Evolutionary conservation across 2,797 vertebrate species (phyloP).

Genomic region (Peromyscus aztecus): DNA sequence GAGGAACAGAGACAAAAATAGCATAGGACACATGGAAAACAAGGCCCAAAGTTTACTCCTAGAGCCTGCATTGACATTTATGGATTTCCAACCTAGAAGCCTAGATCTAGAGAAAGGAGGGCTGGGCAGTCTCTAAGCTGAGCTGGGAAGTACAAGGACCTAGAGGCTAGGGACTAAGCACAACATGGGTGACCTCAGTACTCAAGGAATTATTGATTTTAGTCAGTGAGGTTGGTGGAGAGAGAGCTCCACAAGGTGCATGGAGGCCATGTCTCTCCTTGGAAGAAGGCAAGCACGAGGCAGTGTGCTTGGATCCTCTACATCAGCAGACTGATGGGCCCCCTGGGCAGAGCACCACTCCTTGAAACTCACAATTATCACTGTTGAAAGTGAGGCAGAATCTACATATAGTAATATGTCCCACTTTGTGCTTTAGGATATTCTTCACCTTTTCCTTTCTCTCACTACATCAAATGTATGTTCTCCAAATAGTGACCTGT

Average conservation of each 20-base stretch:
- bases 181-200: not conserved
- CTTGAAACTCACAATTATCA: not conserved
- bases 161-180: not conserved
- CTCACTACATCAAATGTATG: not conserved
- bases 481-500: not conserved
- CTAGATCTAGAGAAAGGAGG: not conserved
- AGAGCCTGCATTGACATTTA: not conserved
- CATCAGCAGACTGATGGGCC: not conserved
- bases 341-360: not conserved
- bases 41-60: not conserved
- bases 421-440: not conserved
- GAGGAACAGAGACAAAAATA: not conserved
- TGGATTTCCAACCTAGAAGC: not conserved
- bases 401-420: not conserved
- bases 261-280: not conserved
- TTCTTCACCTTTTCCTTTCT: conserved; percentile 17
- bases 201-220: not conserved
- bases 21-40: not conserved
- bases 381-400: not conserved
- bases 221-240: not conserved
- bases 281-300: not conserved
- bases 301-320: not conserved
- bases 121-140: not conserved
- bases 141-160: not conserved
- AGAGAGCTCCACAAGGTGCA: not conserved